Conservation (phyloP, 1,140 invertebrate species). For the Cepaea nemoralis region DNA sequence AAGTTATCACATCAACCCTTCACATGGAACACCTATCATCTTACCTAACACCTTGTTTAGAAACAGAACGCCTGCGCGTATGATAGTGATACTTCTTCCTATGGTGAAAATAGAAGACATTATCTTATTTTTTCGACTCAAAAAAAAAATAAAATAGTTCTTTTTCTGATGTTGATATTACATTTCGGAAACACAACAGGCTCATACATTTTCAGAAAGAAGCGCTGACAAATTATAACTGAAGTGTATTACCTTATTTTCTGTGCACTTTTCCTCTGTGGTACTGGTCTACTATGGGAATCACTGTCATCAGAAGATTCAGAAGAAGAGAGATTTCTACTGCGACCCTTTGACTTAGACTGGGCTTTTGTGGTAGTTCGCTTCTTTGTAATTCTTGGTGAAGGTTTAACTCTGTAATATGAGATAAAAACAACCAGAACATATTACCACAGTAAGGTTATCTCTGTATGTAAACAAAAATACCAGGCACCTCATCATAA, state of each 20-base stretch:
- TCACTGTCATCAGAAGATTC: slow-evolving; percentile 60
- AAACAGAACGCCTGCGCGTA: neutral
- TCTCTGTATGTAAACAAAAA: too few species aligned
- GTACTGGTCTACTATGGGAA: slow-evolving; percentile 49
- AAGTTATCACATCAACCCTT: too few species aligned
- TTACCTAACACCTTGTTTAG: slow-evolving; percentile 20
- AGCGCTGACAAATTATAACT: too few species aligned
- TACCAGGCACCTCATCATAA: too few species aligned
- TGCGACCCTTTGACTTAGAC: slow-evolving; percentile 39
- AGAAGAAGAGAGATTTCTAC: slow-evolving; percentile 52
- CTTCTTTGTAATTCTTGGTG: slow-evolving; percentile 18
- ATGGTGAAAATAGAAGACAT: neutral
- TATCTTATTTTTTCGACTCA: too few species aligned
- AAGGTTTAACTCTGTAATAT: neutral
- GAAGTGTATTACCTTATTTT: slow-evolving; percentile 76
- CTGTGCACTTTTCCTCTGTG: slow-evolving; percentile 71
- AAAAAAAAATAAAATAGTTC: neutral
- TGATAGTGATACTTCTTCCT: slow-evolving; percentile 9
- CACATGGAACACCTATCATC: neutral
- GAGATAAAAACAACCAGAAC: too few species aligned
- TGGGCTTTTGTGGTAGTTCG: slow-evolving; percentile 28
- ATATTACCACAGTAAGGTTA: too few species aligned
- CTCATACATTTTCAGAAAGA: too few species aligned
- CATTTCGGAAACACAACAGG: too few species aligned
- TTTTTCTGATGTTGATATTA: neutral